Evolutionary conservation across 2,888 invertebrate genomes (phyloP).

Genomic region (Drosophila vallismaia): DNA sequence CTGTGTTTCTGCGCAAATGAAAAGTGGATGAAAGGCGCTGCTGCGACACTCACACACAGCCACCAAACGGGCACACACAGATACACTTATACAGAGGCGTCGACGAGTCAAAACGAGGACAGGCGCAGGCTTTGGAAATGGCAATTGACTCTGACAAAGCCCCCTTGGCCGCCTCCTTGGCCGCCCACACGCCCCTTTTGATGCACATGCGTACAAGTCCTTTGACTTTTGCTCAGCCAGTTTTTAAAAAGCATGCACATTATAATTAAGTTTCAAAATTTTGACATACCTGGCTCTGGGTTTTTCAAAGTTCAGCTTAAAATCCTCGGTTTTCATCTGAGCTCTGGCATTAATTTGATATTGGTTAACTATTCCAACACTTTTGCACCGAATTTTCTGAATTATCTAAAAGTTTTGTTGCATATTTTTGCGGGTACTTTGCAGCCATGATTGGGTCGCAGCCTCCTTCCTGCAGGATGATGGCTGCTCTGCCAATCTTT

Average conservation of each 20-base stretch:
- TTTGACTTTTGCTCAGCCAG: constrained; percentile 33
- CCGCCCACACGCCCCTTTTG: constrained; percentile 18
- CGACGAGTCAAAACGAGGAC: constrained; percentile 73
- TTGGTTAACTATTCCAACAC: constrained; percentile 6
- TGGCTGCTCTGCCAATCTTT: constrained; percentile 27
- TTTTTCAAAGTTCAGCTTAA: constrained; percentile 1
- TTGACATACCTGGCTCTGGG: constrained; percentile 21
- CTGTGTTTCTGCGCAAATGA: constrained; percentile 68
- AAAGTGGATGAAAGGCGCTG: constrained; percentile 79
- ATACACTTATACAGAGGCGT: constrained; percentile 25
- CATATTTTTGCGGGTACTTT: background rate
- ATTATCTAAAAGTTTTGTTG: background rate
- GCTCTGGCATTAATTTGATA: background rate
- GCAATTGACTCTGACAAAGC: constrained; percentile 34
- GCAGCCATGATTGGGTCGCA: constrained; percentile 28
- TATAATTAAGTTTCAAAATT: constrained; percentile 4
- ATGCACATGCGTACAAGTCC: constrained; percentile 69
- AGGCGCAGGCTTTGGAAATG: constrained; percentile 48
- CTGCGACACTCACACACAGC: constrained; percentile 41
- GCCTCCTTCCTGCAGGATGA: constrained; percentile 44
- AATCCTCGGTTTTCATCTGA: constrained; percentile 15
- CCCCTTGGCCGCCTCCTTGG: constrained; percentile 4
- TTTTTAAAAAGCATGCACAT: background rate
- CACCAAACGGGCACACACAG: constrained; percentile 13
- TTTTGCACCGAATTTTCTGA: constrained; percentile 21